These are phyloP conservation scores for Notodonta ziczac DNA, from an alignment of 2,888 invertebrate species.

Conservation along the genomic window DNA sequence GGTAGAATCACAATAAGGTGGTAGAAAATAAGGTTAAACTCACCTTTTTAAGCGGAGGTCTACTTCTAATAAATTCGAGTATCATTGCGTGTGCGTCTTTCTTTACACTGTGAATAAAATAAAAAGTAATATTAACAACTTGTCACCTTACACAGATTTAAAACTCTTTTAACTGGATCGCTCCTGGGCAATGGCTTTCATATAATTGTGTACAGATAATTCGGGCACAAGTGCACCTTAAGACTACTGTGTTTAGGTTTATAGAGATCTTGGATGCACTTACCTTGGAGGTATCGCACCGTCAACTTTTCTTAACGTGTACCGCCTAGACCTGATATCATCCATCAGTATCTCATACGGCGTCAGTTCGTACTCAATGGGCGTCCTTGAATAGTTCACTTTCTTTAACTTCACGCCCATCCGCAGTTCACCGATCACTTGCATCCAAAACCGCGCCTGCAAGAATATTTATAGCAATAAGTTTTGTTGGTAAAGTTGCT, in stretches of 20 bases:
- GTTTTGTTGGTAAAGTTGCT: constrained; percentile 42
- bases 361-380: constrained; percentile 96
- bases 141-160: neutral
- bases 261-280: constrained; percentile 40
- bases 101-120: constrained; percentile 86
- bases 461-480: constrained; percentile 43
- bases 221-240: neutral
- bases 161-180: neutral
- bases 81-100: constrained; percentile 98
- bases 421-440: constrained; percentile 96
- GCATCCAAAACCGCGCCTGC: constrained; percentile 97
- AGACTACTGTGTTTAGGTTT: neutral
- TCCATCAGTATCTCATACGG: constrained; percentile 99
- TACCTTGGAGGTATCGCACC: constrained; percentile 88
- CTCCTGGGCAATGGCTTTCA: no score
- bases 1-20: no score
- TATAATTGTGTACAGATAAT: neutral
- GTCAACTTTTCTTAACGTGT: constrained; percentile 94
- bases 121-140: neutral
- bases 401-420: constrained; percentile 97
- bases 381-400: constrained; percentile 89
- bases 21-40: constrained; percentile 28
- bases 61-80: constrained; percentile 97
- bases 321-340: constrained; percentile 95
- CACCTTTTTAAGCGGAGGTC: constrained; percentile 96